Base-by-base conservation (phyloP, 2,888 invertebrate genomes). In the Tuta absoluta region DNA sequence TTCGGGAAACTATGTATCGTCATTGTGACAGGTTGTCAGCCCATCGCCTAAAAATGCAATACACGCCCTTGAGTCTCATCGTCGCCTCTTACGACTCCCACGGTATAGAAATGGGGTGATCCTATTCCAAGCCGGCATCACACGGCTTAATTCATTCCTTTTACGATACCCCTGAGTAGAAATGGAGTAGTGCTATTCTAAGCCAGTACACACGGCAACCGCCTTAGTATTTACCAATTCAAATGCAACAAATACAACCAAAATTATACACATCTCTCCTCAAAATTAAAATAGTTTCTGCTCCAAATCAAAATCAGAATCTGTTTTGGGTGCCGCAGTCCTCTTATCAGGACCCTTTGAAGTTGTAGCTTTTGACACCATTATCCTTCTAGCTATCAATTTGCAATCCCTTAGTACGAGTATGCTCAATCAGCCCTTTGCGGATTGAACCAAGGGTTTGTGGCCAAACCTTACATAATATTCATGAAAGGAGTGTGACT, bases 351-450 rank as follows among this genome's bases (percentile, higher is more conserved):
- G 28, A n/a, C n/a, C 56, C 56, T 56, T 56, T 56, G 56, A 56
- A 24, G 51, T 53, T 14, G n/a, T 33, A n/a, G 56, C 33, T 56
- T 56, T 56, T 28, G 56, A 33, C n/a, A 24, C 28, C 56, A 14
- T 33, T 56, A 56, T 56, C 56, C 56, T 17, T 56, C 28, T 56
- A 8, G 10, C n/a, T 56, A 56, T 56, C 56, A 56, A 24, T 56
- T 56, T 33, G 24, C 56, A 10, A 24, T 8, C 56, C 24, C 24
- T 24, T 24, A 33, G 33, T 56, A 24, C 24, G 2, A 28, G 28
- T 28, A 4, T 4, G 33, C 56, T 17, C 56, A 56, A 56, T 56
- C 56, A 56, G 28, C 56, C 33, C 56, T 56, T 33, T 14, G 23
- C 24, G 51, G 24, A 23, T 33, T 17, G n/a, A 17, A 10, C n/a